Conservation (phyloP, 2,797 vertebrate species). For the Perdix hodgsoniae region DNA sequence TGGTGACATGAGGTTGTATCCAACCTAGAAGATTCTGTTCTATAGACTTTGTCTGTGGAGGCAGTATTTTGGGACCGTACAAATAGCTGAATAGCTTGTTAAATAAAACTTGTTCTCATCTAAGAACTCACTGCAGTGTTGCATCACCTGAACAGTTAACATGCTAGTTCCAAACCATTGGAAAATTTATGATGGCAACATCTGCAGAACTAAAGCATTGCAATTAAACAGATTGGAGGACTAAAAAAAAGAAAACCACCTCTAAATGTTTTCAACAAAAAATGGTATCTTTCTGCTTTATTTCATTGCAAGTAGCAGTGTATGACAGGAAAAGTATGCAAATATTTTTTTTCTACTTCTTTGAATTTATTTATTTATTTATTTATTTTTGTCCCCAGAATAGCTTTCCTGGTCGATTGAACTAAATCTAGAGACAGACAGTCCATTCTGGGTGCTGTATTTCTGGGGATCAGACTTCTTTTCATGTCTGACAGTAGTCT, state of each 20-base stretch:
- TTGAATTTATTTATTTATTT: no score
- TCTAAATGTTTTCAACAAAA: not conserved
- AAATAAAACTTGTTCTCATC: not conserved
- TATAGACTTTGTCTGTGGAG: not conserved
- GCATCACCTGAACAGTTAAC: not conserved
- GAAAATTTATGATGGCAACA: not conserved
- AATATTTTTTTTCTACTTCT: not conserved
- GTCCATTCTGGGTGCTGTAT: not conserved
- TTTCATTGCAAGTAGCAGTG: not conserved
- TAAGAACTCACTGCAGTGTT: not conserved
- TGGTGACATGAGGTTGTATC: not conserved
- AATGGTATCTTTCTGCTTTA: not conserved
- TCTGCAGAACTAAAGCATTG: not conserved
- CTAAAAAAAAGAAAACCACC: not conserved
- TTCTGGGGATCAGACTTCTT: not conserved
- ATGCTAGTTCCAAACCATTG: not conserved
- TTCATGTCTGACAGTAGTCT: not conserved
- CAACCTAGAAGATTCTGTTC: not conserved
- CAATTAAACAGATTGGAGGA: not conserved
- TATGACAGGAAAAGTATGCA: not conserved
- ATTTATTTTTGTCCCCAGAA: not conserved
- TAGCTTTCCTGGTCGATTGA: not conserved
- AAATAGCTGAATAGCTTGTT: not conserved
- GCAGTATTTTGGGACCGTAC: not conserved
- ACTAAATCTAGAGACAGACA: not conserved